These are phyloP conservation scores for Drosophila kambysellisi DNA, from an alignment of 2,888 invertebrate species.

Conservation along the genomic window DNA sequence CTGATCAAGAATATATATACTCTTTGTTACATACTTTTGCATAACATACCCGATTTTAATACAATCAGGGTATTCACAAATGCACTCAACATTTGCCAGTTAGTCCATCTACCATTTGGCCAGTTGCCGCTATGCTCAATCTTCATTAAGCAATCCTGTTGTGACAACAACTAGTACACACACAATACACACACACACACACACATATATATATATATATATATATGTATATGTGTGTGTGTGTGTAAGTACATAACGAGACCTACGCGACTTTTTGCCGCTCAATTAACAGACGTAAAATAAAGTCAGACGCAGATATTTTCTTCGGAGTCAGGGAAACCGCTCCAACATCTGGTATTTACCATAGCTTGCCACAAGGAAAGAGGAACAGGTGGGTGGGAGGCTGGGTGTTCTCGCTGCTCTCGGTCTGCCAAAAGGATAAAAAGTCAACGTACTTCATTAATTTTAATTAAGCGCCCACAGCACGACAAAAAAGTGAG, in stretches of 20 bases:
- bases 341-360: slow-evolving; percentile 26
- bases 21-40: not conserved
- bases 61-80: not conserved
- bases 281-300: slow-evolving; percentile 70
- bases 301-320: slow-evolving; percentile 64
- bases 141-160: slow-evolving; percentile 17
- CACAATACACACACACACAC: not conserved
- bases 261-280: slow-evolving; percentile 16
- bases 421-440: slow-evolving; percentile 54
- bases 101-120: not conserved
- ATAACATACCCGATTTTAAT: not conserved
- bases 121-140: slow-evolving; percentile 2
- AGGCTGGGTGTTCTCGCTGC: not conserved
- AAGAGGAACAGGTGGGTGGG: not conserved
- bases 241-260: not conserved
- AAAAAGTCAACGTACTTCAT: slow-evolving; percentile 74
- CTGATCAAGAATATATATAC: not conserved
- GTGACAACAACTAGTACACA: not conserved
- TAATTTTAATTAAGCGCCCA: slow-evolving; percentile 76
- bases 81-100: not conserved
- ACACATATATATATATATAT: not conserved
- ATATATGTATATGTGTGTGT: not conserved
- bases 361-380: slow-evolving; percentile 13
- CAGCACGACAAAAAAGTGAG: slow-evolving; percentile 63
- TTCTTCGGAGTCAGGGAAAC: slow-evolving; percentile 34